Evolutionary conservation across 2,797 vertebrate genomes (phyloP).

Genomic region (Scolopax rusticola): DNA sequence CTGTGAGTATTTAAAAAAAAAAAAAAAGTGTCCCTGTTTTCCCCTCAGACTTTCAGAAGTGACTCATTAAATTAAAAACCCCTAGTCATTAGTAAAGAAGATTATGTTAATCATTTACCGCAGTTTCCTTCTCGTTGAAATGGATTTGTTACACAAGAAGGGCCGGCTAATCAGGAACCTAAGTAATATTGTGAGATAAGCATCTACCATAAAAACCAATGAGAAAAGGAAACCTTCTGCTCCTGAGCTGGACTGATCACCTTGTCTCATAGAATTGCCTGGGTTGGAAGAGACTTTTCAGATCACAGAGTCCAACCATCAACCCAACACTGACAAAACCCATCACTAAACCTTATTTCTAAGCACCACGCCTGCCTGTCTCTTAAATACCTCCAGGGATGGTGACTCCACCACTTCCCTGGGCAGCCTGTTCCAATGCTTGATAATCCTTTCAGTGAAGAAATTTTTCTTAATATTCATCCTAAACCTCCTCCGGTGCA

Average conservation of each 20-base stretch:
- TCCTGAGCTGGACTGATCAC: not conserved
- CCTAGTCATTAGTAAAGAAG: conserved; percentile 46
- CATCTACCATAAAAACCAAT: not conserved
- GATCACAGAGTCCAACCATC: too few species aligned
- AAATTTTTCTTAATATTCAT: too few species aligned
- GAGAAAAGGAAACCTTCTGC: not conserved
- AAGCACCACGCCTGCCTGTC: too few species aligned
- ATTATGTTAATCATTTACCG: conserved; percentile 60
- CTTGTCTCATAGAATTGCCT: not conserved
- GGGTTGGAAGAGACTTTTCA: too few species aligned
- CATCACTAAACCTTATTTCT: too few species aligned
- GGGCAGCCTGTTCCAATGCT: too few species aligned
- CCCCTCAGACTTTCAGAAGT: conserved; percentile 28
- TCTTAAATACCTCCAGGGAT: too few species aligned
- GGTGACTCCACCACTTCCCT: too few species aligned
- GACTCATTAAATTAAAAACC: conserved; percentile 51
- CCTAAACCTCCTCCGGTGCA: too few species aligned
- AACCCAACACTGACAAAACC: too few species aligned
- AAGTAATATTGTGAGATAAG: conserved; percentile 5
- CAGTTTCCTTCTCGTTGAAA: conserved; percentile 48
- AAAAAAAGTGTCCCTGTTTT: not conserved
- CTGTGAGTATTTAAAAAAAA: not conserved
- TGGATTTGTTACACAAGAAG: conserved; percentile 51
- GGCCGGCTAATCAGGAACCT: not conserved
- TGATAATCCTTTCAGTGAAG: too few species aligned